These are phyloP conservation scores for Meteorus colon DNA, from an alignment of 2,888 invertebrate genomes.

Conservation along the genomic window DNA sequence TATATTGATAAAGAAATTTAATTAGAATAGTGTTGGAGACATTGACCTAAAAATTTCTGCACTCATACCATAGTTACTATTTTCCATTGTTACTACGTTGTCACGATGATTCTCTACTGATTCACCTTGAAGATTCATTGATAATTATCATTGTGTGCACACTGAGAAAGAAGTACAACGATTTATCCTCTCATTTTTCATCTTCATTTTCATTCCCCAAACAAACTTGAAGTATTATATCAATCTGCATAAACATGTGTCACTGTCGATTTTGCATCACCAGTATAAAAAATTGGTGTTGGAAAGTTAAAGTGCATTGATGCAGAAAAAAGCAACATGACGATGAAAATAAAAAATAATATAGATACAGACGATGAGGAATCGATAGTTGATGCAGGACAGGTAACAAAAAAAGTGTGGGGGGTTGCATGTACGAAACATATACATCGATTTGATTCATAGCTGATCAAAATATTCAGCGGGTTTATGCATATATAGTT, in stretches of 20 bases:
- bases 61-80: too few species aligned
- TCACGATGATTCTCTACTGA: too few species aligned
- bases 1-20: too few species aligned
- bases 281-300: not conserved
- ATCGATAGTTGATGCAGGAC: constrained; percentile 4
- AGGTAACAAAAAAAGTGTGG: not conserved
- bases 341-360: not conserved
- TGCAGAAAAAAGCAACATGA: not conserved
- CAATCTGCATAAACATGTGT: not conserved
- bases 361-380: not conserved
- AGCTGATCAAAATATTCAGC: constrained; percentile 2
- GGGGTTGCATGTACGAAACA: not conserved
- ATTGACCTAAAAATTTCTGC: too few species aligned
- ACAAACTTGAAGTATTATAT: not conserved
- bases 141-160: too few species aligned
- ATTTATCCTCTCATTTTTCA: too few species aligned
- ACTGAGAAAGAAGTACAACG: too few species aligned
- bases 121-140: too few species aligned
- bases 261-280: not conserved
- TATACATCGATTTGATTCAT: constrained; percentile 4
- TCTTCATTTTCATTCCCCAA: too few species aligned
- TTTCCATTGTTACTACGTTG: too few species aligned
- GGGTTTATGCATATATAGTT: not conserved
- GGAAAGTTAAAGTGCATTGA: not conserved
- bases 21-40: too few species aligned